Evolutionary conservation across 2,888 invertebrate genomes (phyloP).

Genomic region (Geotrupes spiniger): DNA sequence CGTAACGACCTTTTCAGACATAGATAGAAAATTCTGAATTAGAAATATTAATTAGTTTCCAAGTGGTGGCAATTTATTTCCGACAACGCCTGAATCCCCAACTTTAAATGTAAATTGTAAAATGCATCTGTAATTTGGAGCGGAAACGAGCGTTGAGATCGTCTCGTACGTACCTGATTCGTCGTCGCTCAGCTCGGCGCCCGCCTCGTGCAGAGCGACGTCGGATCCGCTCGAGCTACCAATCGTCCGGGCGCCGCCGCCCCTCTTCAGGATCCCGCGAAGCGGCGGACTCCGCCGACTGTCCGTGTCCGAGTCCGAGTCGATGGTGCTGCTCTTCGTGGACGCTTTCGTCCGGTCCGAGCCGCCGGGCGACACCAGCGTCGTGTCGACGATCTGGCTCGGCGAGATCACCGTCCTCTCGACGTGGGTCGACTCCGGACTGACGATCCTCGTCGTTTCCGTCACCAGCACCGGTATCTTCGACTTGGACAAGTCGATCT

Average conservation of each 20-base stretch:
- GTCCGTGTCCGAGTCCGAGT: slow-evolving; percentile 52
- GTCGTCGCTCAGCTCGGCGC: slow-evolving; percentile 61
- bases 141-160: too few relatives aligned
- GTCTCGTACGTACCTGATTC: slow-evolving; percentile 61
- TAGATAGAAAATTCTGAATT: too few relatives aligned
- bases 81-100: too few relatives aligned
- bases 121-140: slow-evolving; percentile 3
- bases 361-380: slow-evolving; percentile 40
- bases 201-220: slow-evolving; percentile 61
- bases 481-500: slow-evolving; percentile 38
- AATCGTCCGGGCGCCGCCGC: slow-evolving; percentile 48
- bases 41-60: too few relatives aligned
- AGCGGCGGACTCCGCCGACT: slow-evolving; percentile 44
- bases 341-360: slow-evolving; percentile 37
- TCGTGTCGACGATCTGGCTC: slow-evolving; percentile 35
- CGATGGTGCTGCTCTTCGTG: slow-evolving; percentile 42
- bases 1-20: too few relatives aligned
- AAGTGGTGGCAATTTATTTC: too few relatives aligned
- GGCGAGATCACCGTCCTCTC: slow-evolving; percentile 34
- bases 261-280: slow-evolving; percentile 48
- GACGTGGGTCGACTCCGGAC: slow-evolving; percentile 33
- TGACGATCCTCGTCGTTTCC: slow-evolving; percentile 39
- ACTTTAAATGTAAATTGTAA: too few relatives aligned
- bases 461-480: slow-evolving; percentile 51
- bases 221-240: slow-evolving; percentile 65